These are phyloP conservation scores for Phorcus lineatus DNA, from an alignment of 2,888 invertebrate genomes.

Conservation along the genomic window DNA sequence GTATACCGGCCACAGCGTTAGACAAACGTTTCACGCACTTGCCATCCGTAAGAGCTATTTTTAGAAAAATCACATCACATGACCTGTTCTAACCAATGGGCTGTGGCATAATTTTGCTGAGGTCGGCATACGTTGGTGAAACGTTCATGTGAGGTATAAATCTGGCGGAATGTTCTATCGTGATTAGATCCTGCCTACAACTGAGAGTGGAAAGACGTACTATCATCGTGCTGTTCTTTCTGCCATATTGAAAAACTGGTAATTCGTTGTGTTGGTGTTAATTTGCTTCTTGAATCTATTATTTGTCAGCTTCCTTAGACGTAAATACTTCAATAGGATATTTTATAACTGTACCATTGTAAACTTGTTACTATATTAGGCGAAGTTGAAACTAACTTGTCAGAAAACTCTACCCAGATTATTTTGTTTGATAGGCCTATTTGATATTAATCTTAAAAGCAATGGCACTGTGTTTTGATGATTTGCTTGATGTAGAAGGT, in stretches of 20 bases:
- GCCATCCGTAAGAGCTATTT: not conserved
- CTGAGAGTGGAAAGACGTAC: not conserved
- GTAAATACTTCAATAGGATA: no score
- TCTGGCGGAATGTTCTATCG: not conserved
- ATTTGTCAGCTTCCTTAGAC: no score
- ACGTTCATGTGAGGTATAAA: not conserved
- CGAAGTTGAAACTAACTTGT: no score
- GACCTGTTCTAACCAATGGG: not conserved
- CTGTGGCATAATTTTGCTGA: not conserved
- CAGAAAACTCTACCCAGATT: no score
- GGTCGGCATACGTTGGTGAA: not conserved
- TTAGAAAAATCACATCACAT: not conserved
- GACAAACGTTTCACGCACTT: conserved; percentile 17
- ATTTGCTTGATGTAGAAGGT: conserved; percentile 4
- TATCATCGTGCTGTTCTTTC: not conserved
- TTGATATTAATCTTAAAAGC: not conserved
- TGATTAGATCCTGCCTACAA: not conserved
- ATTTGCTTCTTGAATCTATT: no score
- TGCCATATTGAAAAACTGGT: no score
- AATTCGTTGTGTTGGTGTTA: no score
- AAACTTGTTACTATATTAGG: no score
- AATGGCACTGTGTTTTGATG: conserved; percentile 20
- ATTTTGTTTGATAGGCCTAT: no score
- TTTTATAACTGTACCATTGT: no score
- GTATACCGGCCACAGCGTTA: conserved; percentile 20